These are phyloP conservation scores for Antheraea pernyi DNA, from an alignment of 1,140 invertebrate genomes.

Conservation along the genomic window DNA sequence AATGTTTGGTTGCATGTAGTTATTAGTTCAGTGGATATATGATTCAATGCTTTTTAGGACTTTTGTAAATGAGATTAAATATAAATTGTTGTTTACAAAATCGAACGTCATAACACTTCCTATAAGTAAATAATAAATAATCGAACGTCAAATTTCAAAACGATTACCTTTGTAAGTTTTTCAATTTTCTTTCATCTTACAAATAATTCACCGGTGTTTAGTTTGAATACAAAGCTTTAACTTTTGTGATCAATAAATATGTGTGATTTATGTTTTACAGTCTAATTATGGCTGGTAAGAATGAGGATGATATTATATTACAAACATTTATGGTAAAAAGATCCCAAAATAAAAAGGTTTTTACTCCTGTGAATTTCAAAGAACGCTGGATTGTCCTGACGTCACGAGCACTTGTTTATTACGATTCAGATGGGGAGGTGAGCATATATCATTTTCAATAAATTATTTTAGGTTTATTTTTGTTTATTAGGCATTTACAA, in stretches of 20 bases:
- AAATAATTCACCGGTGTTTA: neutral
- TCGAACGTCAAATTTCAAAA: no score
- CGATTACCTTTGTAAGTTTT: no score
- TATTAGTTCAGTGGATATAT: no score
- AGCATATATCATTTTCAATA: constrained; percentile 37
- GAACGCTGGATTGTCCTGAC: constrained; percentile 91
- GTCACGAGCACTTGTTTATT: constrained; percentile 86
- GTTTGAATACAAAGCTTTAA: neutral
- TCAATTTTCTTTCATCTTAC: neutral
- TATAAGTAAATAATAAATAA: no score
- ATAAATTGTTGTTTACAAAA: no score
- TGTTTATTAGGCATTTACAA: no score
- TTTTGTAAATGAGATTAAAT: no score
- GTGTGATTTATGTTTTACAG: neutral
- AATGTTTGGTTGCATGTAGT: neutral
- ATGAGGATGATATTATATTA: constrained; percentile 77
- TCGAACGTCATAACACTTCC: no score
- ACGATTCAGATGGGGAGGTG: constrained; percentile 89
- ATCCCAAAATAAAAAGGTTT: constrained; percentile 92
- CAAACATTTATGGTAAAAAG: constrained; percentile 91
- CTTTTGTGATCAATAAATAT: no score
- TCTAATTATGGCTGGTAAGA: constrained; percentile 66
- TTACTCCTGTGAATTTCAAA: constrained; percentile 91
- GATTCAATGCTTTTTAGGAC: no score
- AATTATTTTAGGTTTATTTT: neutral